Conservation (phyloP, 2,888 invertebrate genomes). For the Cistogaster globosa region DNA sequence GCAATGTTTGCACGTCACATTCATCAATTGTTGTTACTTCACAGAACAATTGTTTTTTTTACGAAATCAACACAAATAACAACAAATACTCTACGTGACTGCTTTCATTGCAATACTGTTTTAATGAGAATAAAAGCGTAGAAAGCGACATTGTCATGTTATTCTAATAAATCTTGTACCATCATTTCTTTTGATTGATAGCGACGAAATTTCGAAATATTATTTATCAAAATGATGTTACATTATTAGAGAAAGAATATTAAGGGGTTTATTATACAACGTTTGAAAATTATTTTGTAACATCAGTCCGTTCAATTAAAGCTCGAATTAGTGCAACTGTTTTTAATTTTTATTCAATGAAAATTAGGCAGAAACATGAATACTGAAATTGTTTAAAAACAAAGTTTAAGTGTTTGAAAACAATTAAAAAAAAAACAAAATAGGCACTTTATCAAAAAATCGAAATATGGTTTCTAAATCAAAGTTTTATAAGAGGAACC, state of each 20-base stretch:
- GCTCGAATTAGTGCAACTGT: no score
- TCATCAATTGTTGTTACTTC: conserved; percentile 43
- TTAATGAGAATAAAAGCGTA: conserved; percentile 46
- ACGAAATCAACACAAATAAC: background rate
- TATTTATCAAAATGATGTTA: background rate
- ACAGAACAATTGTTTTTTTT: conserved; percentile 34
- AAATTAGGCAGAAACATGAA: no score
- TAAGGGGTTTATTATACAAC: no score
- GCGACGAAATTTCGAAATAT: conserved; percentile 22
- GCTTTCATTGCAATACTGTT: conserved; percentile 39
- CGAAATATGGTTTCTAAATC: no score
- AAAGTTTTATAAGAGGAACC: no score
- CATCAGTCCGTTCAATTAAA: no score
- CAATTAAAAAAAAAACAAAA: no score
- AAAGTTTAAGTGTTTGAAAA: no score
- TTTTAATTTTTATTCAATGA: no score
- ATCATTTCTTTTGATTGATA: conserved; percentile 8
- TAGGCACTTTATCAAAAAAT: no score
- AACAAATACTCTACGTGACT: conserved; percentile 57
- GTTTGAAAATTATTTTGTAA: no score
- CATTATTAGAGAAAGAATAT: background rate
- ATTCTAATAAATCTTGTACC: conserved; percentile 55
- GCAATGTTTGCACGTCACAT: conserved; percentile 48
- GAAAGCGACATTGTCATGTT: conserved; percentile 56
- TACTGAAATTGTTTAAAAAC: no score